Conservation (phyloP, 2,113 vertebrate species). For the Mus musculus region DNA sequence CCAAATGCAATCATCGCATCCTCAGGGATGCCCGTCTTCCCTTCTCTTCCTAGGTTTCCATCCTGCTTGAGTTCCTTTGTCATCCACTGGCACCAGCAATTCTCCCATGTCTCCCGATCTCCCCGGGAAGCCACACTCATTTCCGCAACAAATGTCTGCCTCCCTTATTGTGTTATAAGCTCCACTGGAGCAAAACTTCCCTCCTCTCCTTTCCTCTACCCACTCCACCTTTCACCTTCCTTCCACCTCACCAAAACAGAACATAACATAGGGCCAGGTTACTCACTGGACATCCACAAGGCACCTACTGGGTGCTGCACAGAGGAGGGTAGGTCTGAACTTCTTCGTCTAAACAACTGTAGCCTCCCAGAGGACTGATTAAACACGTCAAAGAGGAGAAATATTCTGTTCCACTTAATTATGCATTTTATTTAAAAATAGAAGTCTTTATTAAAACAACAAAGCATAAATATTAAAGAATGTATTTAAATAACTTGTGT, state of each 20-base stretch:
- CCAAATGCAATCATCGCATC: not conserved
- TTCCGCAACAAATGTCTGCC: not conserved
- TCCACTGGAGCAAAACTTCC: not conserved
- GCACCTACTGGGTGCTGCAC: constrained; percentile 53
- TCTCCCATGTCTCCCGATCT: not conserved
- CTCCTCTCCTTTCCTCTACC: not conserved
- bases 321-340: not conserved
- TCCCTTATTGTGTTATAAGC: not conserved
- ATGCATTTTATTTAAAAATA: constrained; percentile 84
- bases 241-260: not conserved
- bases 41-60: not conserved
- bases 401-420: constrained; percentile 81
- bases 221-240: not conserved
- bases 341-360: constrained; percentile 54
- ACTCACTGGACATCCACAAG: constrained; percentile 47
- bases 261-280: constrained; percentile 33
- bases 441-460: constrained; percentile 84
- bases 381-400: constrained; percentile 72
- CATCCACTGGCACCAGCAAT: not conserved
- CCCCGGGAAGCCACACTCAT: not conserved
- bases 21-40: not conserved
- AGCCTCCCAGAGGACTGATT: constrained; percentile 71
- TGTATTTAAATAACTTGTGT: constrained; percentile 81
- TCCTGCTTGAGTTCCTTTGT: not conserved
- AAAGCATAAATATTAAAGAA: constrained; percentile 85